Evolutionary conservation across 2,888 invertebrate species (phyloP).

Genomic region (Chrysodeixis includens): DNA sequence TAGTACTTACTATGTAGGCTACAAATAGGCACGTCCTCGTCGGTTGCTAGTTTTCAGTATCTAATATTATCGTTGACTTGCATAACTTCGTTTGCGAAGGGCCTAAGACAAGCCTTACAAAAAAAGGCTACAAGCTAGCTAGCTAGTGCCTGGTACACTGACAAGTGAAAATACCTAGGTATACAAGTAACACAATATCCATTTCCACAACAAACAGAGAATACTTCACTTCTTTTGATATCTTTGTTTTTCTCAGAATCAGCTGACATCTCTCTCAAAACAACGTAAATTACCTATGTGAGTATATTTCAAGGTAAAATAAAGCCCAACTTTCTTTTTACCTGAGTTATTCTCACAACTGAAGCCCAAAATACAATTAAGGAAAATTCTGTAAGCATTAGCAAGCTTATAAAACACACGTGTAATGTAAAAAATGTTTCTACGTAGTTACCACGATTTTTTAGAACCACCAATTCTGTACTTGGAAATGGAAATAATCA

Average conservation of each 20-base stretch:
- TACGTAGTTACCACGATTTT: too few relatives aligned
- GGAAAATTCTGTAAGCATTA: neutral
- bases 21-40: too few relatives aligned
- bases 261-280: neutral
- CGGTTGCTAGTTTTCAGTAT: too few relatives aligned
- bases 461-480: too few relatives aligned
- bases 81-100: too few relatives aligned
- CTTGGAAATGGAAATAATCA: too few relatives aligned
- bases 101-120: too few relatives aligned
- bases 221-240: neutral
- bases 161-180: neutral
- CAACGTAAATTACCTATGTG: neutral
- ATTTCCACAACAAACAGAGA: neutral
- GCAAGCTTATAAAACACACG: neutral
- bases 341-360: neutral
- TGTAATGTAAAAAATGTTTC: neutral
- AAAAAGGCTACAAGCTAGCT: too few relatives aligned
- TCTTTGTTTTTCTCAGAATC: constrained; percentile 1
- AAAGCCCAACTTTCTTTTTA: neutral
- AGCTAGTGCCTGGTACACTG: too few relatives aligned
- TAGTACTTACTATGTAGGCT: too few relatives aligned
- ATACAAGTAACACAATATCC: too few relatives aligned
- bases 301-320: neutral
- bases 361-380: neutral
- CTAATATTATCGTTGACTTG: too few relatives aligned